Conservation (phyloP, 2,888 invertebrate genomes). For the Sympetrum striolatum region DNA sequence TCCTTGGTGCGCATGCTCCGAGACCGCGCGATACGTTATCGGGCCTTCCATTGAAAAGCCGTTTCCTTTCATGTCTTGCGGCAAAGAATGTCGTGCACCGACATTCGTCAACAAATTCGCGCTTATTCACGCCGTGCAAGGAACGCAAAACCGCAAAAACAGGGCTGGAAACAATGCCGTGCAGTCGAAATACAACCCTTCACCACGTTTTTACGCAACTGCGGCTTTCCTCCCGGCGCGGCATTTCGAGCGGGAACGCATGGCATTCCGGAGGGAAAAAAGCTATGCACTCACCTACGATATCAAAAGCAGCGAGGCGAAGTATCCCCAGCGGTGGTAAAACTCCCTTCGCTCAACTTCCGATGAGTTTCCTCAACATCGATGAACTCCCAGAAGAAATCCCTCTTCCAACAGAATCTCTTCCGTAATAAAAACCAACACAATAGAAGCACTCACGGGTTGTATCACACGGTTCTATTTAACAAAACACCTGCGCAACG, state of each 20-base stretch:
- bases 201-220: not conserved
- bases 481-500: no score
- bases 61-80: not conserved
- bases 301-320: no score
- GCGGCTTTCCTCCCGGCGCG: not conserved
- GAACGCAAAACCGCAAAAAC: not conserved
- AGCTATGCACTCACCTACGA: not conserved
- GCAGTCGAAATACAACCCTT: not conserved
- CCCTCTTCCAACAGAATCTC: no score
- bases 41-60: not conserved
- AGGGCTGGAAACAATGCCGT: not conserved
- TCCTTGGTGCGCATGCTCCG: not conserved
- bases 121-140: not conserved
- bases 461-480: no score
- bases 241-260: not conserved
- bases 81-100: not conserved
- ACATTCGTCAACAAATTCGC: not conserved
- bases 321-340: no score
- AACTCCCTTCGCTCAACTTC: no score
- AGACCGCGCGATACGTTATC: not conserved
- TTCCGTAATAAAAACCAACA: no score
- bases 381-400: no score
- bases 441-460: no score
- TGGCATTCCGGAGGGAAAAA: not conserved
- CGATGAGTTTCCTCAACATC: no score